phyloP scores from a whole-genome alignment of 2,888 invertebrate genomes.

The Psylliodes chrysocephalus region DNA sequence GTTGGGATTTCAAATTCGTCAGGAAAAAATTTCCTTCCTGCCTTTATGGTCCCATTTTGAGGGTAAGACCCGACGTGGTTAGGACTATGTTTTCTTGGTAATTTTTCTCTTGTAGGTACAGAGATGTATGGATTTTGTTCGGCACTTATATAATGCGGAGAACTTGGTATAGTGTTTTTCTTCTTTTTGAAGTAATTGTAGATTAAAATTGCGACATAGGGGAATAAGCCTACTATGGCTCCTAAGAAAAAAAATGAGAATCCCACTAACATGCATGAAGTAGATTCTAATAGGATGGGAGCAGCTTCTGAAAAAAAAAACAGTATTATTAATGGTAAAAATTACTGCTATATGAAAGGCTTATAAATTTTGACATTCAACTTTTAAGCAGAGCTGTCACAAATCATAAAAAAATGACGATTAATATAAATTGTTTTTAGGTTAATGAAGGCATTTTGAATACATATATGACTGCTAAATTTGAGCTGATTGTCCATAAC shows the following conservation, averaged over 20 bases:
- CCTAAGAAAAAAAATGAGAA: slow-evolving; percentile 53
- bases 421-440: too few relatives aligned
- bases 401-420: too few relatives aligned
- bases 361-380: too few relatives aligned
- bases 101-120: slow-evolving; percentile 82
- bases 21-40: slow-evolving; percentile 68
- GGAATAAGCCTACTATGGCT: slow-evolving; percentile 51
- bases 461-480: too few relatives aligned
- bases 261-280: slow-evolving; percentile 45
- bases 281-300: slow-evolving; percentile 37
- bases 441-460: too few relatives aligned
- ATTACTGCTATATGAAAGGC: too few relatives aligned
- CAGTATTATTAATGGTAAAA: too few relatives aligned
- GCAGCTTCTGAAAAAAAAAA: slow-evolving; percentile 42
- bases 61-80: slow-evolving; percentile 59
- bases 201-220: slow-evolving; percentile 54
- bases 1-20: slow-evolving; percentile 76
- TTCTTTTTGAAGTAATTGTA: slow-evolving; percentile 56
- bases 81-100: slow-evolving; percentile 60
- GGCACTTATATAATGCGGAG: slow-evolving; percentile 83
- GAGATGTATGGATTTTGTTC: slow-evolving; percentile 88
- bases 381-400: too few relatives aligned
- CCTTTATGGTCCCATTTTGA: slow-evolving; percentile 60
- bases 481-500: too few relatives aligned
- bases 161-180: slow-evolving; percentile 74